phyloP scores from a whole-genome alignment of 1,140 invertebrate genomes.

The Sitobion miscanthi region DNA sequence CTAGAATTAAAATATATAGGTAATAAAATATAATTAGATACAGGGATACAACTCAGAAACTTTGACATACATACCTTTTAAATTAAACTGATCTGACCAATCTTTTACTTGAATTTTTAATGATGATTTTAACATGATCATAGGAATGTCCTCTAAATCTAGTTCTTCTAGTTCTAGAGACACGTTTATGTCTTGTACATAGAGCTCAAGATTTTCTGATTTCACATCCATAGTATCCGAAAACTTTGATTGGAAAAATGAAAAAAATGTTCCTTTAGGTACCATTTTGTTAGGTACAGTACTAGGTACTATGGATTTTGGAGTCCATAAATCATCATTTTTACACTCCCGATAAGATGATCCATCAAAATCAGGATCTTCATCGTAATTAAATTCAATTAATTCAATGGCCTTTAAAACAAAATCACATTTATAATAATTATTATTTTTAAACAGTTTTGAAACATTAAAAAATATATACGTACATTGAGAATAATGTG shows the following conservation, averaged over 20 bases:
- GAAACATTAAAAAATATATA: constrained; percentile 56
- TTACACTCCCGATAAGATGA: constrained; percentile 52
- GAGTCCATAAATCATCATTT: constrained; percentile 76
- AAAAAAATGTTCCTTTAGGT: not conserved
- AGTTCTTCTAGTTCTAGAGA: constrained; percentile 50
- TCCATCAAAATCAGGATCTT: constrained; percentile 20
- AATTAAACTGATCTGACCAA: constrained; percentile 70
- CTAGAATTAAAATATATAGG: constrained; percentile 56
- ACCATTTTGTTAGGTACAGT: not conserved
- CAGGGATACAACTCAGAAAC: not conserved
- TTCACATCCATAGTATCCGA: constrained; percentile 31
- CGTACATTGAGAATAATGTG: constrained; percentile 71
- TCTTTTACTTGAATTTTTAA: constrained; percentile 70
- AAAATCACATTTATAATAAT: not conserved
- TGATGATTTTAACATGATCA: constrained; percentile 64
- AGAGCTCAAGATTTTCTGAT: constrained; percentile 49
- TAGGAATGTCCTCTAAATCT: constrained; percentile 46
- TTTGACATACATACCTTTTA: constrained; percentile 57
- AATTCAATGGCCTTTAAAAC: constrained; percentile 25
- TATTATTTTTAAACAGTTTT: not conserved
- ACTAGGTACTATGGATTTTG: constrained; percentile 68
- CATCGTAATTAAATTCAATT: constrained; percentile 35
- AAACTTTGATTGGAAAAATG: constrained; percentile 5
- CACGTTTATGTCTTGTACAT: constrained; percentile 42
- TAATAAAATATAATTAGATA: not conserved